These are phyloP conservation scores for Netelia melanura DNA, from an alignment of 2,888 invertebrate genomes.

Conservation along the genomic window DNA sequence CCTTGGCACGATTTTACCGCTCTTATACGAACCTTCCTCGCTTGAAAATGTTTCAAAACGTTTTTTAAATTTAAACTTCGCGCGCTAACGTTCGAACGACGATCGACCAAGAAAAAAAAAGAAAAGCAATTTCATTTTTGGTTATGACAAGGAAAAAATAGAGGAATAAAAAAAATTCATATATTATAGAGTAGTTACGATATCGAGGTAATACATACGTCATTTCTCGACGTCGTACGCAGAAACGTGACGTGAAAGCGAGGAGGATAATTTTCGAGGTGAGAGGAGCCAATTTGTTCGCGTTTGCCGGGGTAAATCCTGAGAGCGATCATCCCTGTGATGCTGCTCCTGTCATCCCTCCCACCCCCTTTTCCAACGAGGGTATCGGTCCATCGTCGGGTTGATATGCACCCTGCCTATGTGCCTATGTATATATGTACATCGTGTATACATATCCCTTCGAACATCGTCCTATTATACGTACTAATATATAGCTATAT, in stretches of 20 bases:
- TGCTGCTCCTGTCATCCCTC: slow-evolving; percentile 31
- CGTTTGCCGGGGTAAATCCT: slow-evolving; percentile 46
- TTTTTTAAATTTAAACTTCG: too few relatives aligned
- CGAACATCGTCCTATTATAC: slow-evolving; percentile 15
- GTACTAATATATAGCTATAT: neutral
- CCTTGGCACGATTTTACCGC: too few relatives aligned
- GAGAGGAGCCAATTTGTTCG: slow-evolving; percentile 57
- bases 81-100: too few relatives aligned
- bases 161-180: neutral
- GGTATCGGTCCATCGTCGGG: slow-evolving; percentile 46
- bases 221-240: slow-evolving; percentile 14
- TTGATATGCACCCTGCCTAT: slow-evolving; percentile 11
- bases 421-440: neutral
- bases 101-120: too few relatives aligned
- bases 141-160: too few relatives aligned
- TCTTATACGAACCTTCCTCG: too few relatives aligned
- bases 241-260: slow-evolving; percentile 1
- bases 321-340: slow-evolving; percentile 41
- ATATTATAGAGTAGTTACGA: neutral
- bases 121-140: too few relatives aligned
- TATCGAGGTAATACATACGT: slow-evolving; percentile 9
- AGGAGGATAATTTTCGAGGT: slow-evolving; percentile 19
- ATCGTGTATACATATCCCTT: neutral
- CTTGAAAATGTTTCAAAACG: too few relatives aligned
- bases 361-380: neutral